Conservation (phyloP, 2,113 vertebrate genomes). For the Microtus richardsoni region DNA sequence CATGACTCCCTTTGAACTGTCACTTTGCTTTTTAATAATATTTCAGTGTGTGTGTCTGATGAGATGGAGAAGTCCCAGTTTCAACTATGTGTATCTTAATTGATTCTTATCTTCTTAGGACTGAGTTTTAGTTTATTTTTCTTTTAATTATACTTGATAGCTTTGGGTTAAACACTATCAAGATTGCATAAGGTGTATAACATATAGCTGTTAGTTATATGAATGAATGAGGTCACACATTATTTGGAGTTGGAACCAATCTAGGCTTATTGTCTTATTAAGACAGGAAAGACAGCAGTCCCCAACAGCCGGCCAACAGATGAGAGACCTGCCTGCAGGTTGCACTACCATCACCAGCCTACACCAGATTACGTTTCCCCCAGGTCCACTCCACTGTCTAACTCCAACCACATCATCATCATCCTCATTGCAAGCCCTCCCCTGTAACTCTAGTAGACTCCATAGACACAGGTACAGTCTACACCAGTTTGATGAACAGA, state of each 20-base stretch:
- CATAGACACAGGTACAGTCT: neutral
- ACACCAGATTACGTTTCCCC: neutral
- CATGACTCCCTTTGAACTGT: neutral
- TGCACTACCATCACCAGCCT: neutral
- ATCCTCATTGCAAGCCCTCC: neutral
- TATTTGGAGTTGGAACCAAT: conserved; percentile 50
- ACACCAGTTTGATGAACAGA: neutral
- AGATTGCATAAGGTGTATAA: neutral
- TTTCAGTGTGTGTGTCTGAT: neutral
- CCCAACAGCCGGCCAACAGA: neutral
- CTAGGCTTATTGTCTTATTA: neutral
- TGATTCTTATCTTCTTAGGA: neutral
- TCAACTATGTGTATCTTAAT: neutral
- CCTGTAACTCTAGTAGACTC: neutral
- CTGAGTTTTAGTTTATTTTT: neutral
- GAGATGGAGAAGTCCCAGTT: neutral
- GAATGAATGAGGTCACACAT: neutral
- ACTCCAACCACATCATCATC: neutral
- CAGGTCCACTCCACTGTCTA: neutral
- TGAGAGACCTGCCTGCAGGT: neutral
- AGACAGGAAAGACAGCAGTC: neutral
- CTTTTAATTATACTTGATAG: conserved; percentile 35
- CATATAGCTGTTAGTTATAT: neutral
- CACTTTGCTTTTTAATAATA: conserved; percentile 5
- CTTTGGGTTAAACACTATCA: conserved; percentile 3